A percentile compares a stretch with the other conserved stretches of the same genome.
phyloP scores from a whole-genome alignment of 2,797 vertebrate species.

The Acipenser oxyrinchus region DNA sequence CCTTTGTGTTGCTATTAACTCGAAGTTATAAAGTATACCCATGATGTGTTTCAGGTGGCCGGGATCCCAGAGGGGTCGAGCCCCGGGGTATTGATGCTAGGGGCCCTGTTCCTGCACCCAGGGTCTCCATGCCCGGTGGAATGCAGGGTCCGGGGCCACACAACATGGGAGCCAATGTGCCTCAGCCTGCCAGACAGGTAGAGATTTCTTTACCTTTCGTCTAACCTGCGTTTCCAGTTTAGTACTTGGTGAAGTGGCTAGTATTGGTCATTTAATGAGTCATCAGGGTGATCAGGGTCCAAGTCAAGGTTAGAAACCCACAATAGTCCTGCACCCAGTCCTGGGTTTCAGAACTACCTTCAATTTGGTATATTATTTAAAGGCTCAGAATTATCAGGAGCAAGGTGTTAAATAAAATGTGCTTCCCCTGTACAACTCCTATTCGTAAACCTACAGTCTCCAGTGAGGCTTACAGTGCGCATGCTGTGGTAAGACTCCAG shows the following conservation, averaged over 20 bases:
- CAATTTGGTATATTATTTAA: no score
- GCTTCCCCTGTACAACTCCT: no score
- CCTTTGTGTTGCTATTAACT: slow-evolving; percentile 7
- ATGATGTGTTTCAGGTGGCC: slow-evolving; percentile 47
- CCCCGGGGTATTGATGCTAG: slow-evolving; percentile 63
- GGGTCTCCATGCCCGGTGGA: slow-evolving; percentile 75
- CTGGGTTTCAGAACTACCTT: no score
- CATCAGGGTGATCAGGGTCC: no score
- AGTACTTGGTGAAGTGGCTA: background rate
- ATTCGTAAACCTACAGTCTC: no score
- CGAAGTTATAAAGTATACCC: background rate
- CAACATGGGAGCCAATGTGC: slow-evolving; percentile 69
- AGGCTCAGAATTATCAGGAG: no score
- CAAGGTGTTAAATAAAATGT: no score
- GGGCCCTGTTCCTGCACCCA: slow-evolving; percentile 67
- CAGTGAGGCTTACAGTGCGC: no score
- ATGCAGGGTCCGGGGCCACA: slow-evolving; percentile 73
- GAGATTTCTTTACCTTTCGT: slow-evolving; percentile 6
- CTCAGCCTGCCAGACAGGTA: slow-evolving; percentile 78
- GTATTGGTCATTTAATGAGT: background rate
- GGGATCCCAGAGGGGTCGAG: slow-evolving; percentile 81
- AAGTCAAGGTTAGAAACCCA: no score
- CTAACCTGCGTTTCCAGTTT: background rate
- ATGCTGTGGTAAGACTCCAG: no score
- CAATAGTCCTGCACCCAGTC: no score